These are phyloP conservation scores for Polypedilum pembai DNA, from an alignment of 1,140 invertebrate species.

Conservation along the genomic window DNA sequence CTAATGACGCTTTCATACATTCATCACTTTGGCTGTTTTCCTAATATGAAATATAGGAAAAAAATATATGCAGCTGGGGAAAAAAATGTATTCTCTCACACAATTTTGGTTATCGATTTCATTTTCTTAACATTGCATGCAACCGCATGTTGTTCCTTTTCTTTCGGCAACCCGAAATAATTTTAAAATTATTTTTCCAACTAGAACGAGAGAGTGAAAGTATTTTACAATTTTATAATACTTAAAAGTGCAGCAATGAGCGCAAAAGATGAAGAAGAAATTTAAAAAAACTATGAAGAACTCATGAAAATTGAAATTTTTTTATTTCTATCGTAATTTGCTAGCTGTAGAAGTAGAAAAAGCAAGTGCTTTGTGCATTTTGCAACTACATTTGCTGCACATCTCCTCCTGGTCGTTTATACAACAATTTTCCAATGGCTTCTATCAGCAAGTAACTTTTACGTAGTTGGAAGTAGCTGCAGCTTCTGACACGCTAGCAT, in stretches of 20 bases:
- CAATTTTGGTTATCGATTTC: not conserved
- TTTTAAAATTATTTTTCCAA: not conserved
- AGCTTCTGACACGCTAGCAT: conserved; percentile 9
- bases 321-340: not conserved
- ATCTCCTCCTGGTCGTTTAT: conserved; percentile 18
- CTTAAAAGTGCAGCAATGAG: not conserved
- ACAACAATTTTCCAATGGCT: conserved; percentile 25
- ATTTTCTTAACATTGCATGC: not conserved
- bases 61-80: conserved; percentile 21
- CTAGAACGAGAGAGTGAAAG: not conserved
- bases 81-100: not conserved
- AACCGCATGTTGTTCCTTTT: not conserved
- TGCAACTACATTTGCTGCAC: not conserved
- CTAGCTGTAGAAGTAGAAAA: not conserved
- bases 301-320: not conserved
- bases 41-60: conserved; percentile 15
- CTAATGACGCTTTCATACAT: not conserved
- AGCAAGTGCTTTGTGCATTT: not conserved
- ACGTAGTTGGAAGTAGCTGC: not conserved
- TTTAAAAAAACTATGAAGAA: conserved; percentile 28
- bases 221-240: not conserved
- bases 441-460: not conserved
- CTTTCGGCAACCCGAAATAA: conserved; percentile 1
- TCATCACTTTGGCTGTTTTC: not conserved
- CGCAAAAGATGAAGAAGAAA: conserved; percentile 26